These are phyloP conservation scores for Parazoanthus darwini DNA, from an alignment of 92 coral and sea anemone genomes.

Conservation along the genomic window DNA sequence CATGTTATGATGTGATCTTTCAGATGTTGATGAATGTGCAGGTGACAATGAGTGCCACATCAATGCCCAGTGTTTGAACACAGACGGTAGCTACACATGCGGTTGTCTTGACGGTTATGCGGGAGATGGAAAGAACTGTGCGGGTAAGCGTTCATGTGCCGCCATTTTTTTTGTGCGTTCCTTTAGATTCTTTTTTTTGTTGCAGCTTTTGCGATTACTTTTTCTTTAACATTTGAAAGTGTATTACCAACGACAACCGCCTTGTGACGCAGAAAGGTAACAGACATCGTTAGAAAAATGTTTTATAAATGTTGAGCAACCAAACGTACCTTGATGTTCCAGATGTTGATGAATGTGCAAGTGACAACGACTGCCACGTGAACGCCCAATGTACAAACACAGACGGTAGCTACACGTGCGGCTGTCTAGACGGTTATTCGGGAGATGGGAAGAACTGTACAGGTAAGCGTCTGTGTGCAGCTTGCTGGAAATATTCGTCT, in stretches of 20 bases:
- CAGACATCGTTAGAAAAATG: too few relatives aligned
- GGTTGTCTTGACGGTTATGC: neutral
- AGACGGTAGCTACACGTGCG: slow-evolving; percentile 66
- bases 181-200: too few relatives aligned
- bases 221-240: too few relatives aligned
- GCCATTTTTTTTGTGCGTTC: too few relatives aligned
- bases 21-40: neutral
- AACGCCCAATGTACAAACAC: slow-evolving; percentile 77
- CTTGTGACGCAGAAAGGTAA: too few relatives aligned
- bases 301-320: too few relatives aligned
- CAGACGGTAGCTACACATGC: neutral
- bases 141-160: too few relatives aligned
- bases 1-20: neutral
- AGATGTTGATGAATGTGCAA: neutral
- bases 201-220: too few relatives aligned
- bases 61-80: neutral
- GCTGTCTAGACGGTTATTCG: slow-evolving; percentile 60
- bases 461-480: slow-evolving; percentile 38
- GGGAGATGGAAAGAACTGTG: neutral
- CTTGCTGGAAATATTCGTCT: too few relatives aligned
- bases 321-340: too few relatives aligned
- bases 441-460: slow-evolving; percentile 79
- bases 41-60: neutral
- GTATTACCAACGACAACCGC: too few relatives aligned
- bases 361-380: neutral